Base-by-base conservation (phyloP, 1,140 invertebrate species). In the Trichoplusia ni region DNA sequence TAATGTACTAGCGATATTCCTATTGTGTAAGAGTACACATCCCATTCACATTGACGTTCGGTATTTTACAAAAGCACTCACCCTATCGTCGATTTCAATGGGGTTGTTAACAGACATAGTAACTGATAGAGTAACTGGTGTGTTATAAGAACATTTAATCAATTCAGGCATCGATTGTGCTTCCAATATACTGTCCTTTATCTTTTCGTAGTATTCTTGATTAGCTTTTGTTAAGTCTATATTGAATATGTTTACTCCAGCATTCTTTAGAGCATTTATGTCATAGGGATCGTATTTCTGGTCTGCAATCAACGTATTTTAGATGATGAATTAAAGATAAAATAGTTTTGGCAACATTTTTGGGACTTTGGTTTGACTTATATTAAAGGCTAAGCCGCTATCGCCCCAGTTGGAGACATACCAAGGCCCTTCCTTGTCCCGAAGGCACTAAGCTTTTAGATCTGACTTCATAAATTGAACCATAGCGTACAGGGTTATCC, bases 201-300 rank as follows among this genome's bases (percentile, higher is more conserved):
- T 44, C 5, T 40, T 31, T 29, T 59, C 9, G 11, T 53, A 72
- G 8, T 19, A 68, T 14, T 35, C 23, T 19, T 35, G 23, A 38
- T 62, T 23, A 13, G 67, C 19, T 35, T 29, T 4, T 7, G 64
- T 73, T n/a, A 47, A 35, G 35, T 73, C 67, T 18, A 73, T 37
- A 16, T 69, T 73, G 40, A 73, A 61, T 6, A 73, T 69, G 13
- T 73, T 69, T 0, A 73, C 64, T 9, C 71, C 71, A 4, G 44
- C 16, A 9, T 33, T 42, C 6, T 6, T n/a, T 5, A 67, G 38
- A 9, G 37, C 19, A 14, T 58, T 4, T 2, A 60, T 54, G 21
- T 59, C 49, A 31, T 66, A 31, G 1, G 35, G 13, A 0, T 37
- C 27, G 7, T 69, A 58, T 16, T 14, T n/a, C 6, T 14, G n/a